Percentiles rank a stretch among this genome's conserved stretches.
Conservation (phyloP, 2,888 invertebrate species). For the Dugesia japonica region DNA sequence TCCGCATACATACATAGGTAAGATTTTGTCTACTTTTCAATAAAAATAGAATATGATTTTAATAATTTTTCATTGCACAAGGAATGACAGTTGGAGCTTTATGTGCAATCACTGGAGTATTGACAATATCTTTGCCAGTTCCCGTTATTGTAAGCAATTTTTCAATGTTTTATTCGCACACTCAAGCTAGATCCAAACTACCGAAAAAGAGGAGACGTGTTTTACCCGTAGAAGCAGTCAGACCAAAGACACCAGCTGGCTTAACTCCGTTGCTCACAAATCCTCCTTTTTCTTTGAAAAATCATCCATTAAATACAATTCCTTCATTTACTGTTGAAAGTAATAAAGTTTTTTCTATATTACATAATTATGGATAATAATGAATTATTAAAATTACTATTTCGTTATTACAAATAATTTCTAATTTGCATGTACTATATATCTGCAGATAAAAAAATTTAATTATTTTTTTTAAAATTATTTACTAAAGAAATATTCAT, state of each 20-base stretch:
- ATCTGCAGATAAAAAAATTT: too few relatives aligned
- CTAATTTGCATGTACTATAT: too few relatives aligned
- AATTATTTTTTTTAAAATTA: too few relatives aligned
- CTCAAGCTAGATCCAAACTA: constrained; percentile 84
- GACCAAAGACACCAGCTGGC: constrained; percentile 49
- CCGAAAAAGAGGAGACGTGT: constrained; percentile 76
- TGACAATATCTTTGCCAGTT: constrained; percentile 84
- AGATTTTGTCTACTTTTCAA: background rate
- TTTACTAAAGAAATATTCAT: too few relatives aligned
- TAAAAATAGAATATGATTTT: background rate
- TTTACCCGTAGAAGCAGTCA: constrained; percentile 68
- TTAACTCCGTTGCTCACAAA: background rate
- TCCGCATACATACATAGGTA: constrained; percentile 52
- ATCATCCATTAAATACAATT: background rate
- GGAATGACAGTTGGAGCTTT: constrained; percentile 87
- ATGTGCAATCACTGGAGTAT: constrained; percentile 74
- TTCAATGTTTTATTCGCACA: constrained; percentile 89
- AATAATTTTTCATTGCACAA: background rate
- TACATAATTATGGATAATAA: too few relatives aligned
- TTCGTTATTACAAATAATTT: too few relatives aligned
- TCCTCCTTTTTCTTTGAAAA: background rate
- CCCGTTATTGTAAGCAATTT: constrained; percentile 87
- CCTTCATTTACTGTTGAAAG: background rate
- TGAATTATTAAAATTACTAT: too few relatives aligned
- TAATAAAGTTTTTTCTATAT: background rate